These are phyloP conservation scores for Drosophila simulans DNA, from an alignment of 1,140 invertebrate species.

Conservation along the genomic window DNA sequence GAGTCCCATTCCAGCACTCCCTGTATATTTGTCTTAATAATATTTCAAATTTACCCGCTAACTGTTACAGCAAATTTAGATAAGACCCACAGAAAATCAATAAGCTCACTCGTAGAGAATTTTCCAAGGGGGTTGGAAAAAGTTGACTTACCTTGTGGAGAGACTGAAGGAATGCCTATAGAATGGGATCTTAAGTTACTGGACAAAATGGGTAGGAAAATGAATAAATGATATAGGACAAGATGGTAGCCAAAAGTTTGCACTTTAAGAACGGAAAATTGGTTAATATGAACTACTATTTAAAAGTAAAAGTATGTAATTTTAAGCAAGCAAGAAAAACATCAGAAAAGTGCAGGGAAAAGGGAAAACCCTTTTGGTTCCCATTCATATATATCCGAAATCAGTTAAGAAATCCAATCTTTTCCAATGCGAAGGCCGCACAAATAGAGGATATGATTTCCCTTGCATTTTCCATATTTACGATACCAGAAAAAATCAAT, in stretches of 20 bases:
- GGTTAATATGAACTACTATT: too few relatives aligned
- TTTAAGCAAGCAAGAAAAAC: too few relatives aligned
- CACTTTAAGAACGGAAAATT: too few relatives aligned
- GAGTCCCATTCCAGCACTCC: slow-evolving; percentile 11
- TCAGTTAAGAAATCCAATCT: slow-evolving; percentile 4
- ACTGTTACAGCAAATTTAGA: slow-evolving; percentile 68
- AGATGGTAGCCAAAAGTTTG: too few relatives aligned
- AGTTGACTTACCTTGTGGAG: slow-evolving; percentile 1
- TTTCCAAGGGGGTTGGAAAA: slow-evolving; percentile 1
- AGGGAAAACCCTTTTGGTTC: too few relatives aligned
- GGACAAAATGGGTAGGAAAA: neutral
- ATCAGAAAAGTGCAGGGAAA: too few relatives aligned
- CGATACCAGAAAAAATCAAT: neutral
- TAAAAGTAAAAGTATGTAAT: too few relatives aligned
- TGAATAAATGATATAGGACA: too few relatives aligned
- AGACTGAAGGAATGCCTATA: neutral
- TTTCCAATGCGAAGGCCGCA: neutral
- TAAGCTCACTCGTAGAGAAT: slow-evolving; percentile 15
- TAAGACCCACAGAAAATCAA: slow-evolving; percentile 61
- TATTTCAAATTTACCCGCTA: slow-evolving; percentile 66
- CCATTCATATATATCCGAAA: neutral
- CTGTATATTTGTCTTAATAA: slow-evolving; percentile 62
- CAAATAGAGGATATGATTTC: slow-evolving; percentile 10
- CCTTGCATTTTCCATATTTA: slow-evolving; percentile 14
- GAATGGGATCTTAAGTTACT: neutral